phyloP scores from a whole-genome alignment of 2,888 invertebrate species.

The Steinernema scapterisci region DNA sequence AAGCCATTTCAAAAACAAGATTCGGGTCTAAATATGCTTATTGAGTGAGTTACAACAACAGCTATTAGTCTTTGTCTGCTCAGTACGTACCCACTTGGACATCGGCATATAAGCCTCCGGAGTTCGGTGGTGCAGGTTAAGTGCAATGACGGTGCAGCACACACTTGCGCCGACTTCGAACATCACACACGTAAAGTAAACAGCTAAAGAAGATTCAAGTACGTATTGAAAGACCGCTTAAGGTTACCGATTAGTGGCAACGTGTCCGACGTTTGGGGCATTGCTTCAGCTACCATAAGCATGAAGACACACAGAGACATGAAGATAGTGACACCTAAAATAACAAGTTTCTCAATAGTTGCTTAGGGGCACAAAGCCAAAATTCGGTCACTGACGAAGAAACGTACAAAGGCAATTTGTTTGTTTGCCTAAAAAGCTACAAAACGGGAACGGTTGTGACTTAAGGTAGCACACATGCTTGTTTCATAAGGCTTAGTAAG shows the following conservation, averaged over 20 bases:
- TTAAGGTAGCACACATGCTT: no score
- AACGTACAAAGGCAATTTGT: no score
- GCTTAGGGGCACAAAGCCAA: no score
- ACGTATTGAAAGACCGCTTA: constrained; percentile 8
- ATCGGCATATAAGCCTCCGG: constrained; percentile 65
- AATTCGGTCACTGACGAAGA: no score
- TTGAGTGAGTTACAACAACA: background rate
- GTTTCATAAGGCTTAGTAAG: no score
- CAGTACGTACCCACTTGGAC: constrained; percentile 51
- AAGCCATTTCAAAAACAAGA: constrained; percentile 58
- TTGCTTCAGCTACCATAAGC: constrained; percentile 95
- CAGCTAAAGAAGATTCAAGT: constrained; percentile 58
- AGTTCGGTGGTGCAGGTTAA: constrained; percentile 73
- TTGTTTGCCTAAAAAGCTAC: no score
- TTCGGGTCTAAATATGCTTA: constrained; percentile 49
- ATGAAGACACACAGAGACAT: constrained; percentile 97
- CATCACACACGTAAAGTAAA: constrained; percentile 66
- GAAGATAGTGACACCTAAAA: constrained; percentile 67
- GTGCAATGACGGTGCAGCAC: constrained; percentile 69
- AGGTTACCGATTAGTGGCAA: constrained; percentile 79
- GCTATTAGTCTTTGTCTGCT: no score
- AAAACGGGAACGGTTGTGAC: no score
- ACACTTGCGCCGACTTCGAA: constrained; percentile 65
- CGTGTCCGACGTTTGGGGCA: constrained; percentile 98
- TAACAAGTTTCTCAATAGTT: no score